Conservation (phyloP, 2,113 vertebrate species). For the Gymnogyps californianus region DNA sequence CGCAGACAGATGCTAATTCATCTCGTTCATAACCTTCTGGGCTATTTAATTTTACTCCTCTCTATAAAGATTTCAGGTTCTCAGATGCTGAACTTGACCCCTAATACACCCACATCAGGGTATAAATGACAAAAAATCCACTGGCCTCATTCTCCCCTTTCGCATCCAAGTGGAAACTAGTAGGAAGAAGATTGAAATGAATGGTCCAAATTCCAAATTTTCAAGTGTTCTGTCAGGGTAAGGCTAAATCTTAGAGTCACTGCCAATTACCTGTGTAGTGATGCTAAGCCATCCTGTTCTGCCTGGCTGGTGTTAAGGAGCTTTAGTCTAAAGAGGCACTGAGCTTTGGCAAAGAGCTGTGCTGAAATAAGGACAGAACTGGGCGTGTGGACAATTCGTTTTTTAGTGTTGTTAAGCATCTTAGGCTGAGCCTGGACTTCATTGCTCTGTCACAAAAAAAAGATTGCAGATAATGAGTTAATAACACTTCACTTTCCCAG, state of each 20-base stretch:
- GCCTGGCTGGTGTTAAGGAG: background rate
- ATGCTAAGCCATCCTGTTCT: background rate
- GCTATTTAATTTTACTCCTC: background rate
- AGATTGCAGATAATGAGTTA: slow-evolving; percentile 41
- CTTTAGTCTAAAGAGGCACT: background rate
- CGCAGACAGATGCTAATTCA: background rate
- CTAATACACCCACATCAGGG: background rate
- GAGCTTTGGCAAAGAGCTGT: background rate
- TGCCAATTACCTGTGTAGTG: background rate
- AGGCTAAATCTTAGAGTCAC: background rate
- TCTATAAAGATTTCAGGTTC: background rate
- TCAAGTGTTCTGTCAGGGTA: background rate
- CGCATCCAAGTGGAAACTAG: background rate
- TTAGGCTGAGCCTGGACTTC: background rate
- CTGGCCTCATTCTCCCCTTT: background rate
- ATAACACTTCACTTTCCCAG: slow-evolving; percentile 9
- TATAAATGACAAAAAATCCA: background rate
- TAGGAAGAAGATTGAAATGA: background rate
- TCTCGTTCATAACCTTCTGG: background rate
- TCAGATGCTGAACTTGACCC: background rate
- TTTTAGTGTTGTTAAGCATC: slow-evolving; percentile 2
- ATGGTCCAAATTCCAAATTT: background rate
- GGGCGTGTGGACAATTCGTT: background rate
- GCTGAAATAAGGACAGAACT: background rate
- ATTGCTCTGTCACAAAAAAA: background rate